phyloP scores from a whole-genome alignment of 2,888 invertebrate genomes.

The Crocallis elinguaria region DNA sequence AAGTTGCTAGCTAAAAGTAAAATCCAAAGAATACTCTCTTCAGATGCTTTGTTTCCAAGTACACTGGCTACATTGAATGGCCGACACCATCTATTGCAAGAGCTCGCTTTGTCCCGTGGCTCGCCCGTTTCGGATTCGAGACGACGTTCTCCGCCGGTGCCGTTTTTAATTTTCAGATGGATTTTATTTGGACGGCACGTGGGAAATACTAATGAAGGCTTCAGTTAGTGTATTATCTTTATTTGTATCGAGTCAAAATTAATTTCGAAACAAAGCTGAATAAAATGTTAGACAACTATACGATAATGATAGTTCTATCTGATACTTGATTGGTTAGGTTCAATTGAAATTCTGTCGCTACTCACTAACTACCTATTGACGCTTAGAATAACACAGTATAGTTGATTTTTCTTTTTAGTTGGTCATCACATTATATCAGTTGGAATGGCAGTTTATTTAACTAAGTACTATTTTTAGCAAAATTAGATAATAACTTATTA shows the following conservation, averaged over 20 bases:
- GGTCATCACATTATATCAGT: too few relatives aligned
- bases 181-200: conserved; percentile 14
- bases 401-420: too few relatives aligned
- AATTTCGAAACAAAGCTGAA: background rate
- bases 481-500: too few relatives aligned
- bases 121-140: conserved; percentile 6
- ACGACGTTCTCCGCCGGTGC: background rate
- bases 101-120: conserved; percentile 8
- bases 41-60: conserved; percentile 10
- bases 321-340: too few relatives aligned
- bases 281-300: background rate
- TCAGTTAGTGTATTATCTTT: background rate
- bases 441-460: too few relatives aligned
- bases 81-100: conserved; percentile 17
- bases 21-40: conserved; percentile 1
- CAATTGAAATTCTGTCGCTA: too few relatives aligned
- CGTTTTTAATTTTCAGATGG: conserved; percentile 19
- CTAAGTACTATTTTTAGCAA: too few relatives aligned
- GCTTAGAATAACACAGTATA: too few relatives aligned
- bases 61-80: conserved; percentile 14
- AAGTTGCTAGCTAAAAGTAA: conserved; percentile 2
- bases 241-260: background rate
- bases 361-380: too few relatives aligned
- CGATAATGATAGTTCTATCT: too few relatives aligned
- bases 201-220: conserved; percentile 6